phyloP scores from a whole-genome alignment of 2,113 vertebrate species.

The Mus musculus region GRCm39 chr2:70057001-70057500 shows the following conservation, averaged over 20 bases:
- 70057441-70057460: not conserved
- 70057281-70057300: constrained; percentile 3
- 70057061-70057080: not conserved
- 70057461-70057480: not conserved
- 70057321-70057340: constrained; percentile 36
- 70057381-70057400: not conserved
- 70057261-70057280: constrained; percentile 2
- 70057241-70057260: not conserved
- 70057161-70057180: not conserved
- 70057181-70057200: constrained; percentile 45
- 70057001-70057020: not conserved
- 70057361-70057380: not conserved
- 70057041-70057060: not conserved
- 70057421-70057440: not conserved
- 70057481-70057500: not conserved
- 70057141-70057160: constrained; percentile 31
- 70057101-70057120: not conserved
- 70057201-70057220: constrained; percentile 62
- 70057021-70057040: not conserved
- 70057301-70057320: constrained; percentile 41
- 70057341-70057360: constrained; percentile 8
- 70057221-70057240: constrained; percentile 47
- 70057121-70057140: constrained; percentile 43
- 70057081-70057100: not conserved
- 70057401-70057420: not conserved